A percentile compares a stretch with the other conserved stretches of the same genome.
These are phyloP conservation scores for Danio jaintianensis DNA, from an alignment of 2,797 vertebrate genomes.

Conservation along the genomic window DNA sequence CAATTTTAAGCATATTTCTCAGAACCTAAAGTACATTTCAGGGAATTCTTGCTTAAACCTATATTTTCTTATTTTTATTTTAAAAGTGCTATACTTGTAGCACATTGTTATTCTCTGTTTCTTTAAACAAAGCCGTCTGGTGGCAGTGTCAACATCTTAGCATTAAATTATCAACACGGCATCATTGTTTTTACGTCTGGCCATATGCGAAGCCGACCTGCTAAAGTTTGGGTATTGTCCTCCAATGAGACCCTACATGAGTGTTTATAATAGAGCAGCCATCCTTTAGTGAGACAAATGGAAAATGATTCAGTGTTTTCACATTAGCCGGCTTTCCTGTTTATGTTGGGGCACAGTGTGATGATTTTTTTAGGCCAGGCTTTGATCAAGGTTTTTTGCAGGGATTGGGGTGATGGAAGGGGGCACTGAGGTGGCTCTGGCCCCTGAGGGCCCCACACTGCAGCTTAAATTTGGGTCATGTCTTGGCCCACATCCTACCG, in stretches of 20 bases:
- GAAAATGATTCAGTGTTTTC: constrained; percentile 63
- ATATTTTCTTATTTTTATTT: too few species aligned
- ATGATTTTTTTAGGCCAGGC: constrained; percentile 48
- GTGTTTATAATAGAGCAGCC: constrained; percentile 50
- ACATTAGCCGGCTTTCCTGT: constrained; percentile 62
- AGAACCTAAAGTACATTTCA: too few species aligned
- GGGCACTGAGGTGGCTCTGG: constrained; percentile 45
- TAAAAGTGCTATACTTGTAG: too few species aligned
- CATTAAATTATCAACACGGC: constrained; percentile 25
- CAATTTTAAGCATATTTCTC: too few species aligned
- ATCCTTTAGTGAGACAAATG: constrained; percentile 53
- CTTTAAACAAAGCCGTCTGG: constrained; percentile 27
- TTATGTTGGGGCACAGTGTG: constrained; percentile 63
- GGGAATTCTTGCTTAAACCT: too few species aligned
- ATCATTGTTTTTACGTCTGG: constrained; percentile 18
- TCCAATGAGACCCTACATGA: constrained; percentile 30
- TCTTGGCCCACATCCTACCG: constrained; percentile 57
- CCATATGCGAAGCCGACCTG: constrained; percentile 31
- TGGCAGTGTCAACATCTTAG: constrained; percentile 1
- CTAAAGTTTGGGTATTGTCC: constrained; percentile 44
- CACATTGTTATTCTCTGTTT: too few species aligned
- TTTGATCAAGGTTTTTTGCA: constrained; percentile 63
- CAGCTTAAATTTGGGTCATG: constrained; percentile 50
- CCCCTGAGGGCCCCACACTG: constrained; percentile 45
- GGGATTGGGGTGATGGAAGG: constrained; percentile 45